Conservation (phyloP, 2,888 invertebrate genomes). For the Andrena marginata region DNA sequence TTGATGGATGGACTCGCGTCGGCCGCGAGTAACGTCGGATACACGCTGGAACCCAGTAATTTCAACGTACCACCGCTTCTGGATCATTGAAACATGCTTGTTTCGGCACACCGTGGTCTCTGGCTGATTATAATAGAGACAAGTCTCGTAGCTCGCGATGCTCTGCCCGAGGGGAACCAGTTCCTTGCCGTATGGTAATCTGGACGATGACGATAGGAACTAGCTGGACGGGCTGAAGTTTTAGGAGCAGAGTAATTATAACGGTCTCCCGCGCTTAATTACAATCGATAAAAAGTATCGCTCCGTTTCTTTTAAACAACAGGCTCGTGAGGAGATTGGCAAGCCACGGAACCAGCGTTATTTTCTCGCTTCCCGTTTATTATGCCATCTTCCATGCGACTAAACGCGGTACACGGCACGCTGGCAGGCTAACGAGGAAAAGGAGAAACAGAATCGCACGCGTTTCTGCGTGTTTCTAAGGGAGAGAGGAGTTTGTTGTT, state of each 20-base stretch:
- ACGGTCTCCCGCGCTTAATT: too few relatives aligned
- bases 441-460: conserved; percentile 26
- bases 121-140: background rate
- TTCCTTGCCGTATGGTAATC: background rate
- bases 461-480: background rate
- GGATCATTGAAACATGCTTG: background rate
- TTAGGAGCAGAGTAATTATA: too few relatives aligned
- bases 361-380: conserved; percentile 41
- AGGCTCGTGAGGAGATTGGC: background rate
- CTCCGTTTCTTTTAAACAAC: background rate
- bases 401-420: conserved; percentile 28
- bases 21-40: background rate
- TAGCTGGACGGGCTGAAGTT: background rate
- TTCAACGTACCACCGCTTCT: background rate
- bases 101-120: too few relatives aligned
- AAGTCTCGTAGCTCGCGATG: background rate
- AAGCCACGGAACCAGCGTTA: background rate
- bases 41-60: conserved; percentile 2
- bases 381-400: conserved; percentile 30
- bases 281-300: background rate
- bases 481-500: conserved; percentile 59
- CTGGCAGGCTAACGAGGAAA: conserved; percentile 13
- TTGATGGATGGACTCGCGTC: conserved; percentile 18
- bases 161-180: background rate
- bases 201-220: background rate